These are phyloP conservation scores for Heterodera filipjevi DNA, from an alignment of 2,888 invertebrate genomes.

Conservation along the genomic window DNA sequence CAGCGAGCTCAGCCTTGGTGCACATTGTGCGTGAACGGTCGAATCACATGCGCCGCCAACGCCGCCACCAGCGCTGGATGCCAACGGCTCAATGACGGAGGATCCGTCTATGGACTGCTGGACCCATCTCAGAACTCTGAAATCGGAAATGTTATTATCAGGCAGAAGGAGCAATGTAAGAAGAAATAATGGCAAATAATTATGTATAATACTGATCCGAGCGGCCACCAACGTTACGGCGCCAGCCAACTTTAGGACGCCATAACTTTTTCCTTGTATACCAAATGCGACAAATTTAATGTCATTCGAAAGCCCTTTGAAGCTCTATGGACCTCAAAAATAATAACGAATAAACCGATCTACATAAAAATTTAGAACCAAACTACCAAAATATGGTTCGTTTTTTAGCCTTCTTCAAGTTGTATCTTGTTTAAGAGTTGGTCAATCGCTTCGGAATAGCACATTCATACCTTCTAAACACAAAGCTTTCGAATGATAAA, in stretches of 20 bases:
- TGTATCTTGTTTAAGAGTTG: too few relatives aligned
- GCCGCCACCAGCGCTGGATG: slow-evolving; percentile 17
- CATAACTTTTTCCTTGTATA: too few relatives aligned
- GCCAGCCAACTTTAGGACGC: too few relatives aligned
- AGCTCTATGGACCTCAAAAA: background rate
- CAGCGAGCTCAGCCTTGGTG: slow-evolving; percentile 33
- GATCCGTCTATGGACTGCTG: slow-evolving; percentile 39
- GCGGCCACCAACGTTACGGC: background rate
- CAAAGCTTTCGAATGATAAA: too few relatives aligned
- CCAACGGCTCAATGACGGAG: slow-evolving; percentile 45
- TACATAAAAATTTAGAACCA: too few relatives aligned
- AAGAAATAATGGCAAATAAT: background rate
- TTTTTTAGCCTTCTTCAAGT: too few relatives aligned
- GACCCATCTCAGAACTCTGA: slow-evolving; percentile 34
- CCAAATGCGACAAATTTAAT: too few relatives aligned
- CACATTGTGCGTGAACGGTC: slow-evolving; percentile 33
- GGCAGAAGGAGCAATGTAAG: background rate
- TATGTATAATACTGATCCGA: background rate
- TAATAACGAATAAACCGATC: background rate
- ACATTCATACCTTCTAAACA: too few relatives aligned
- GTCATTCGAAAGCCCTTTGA: background rate
- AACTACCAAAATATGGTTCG: too few relatives aligned
- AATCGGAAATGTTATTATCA: background rate
- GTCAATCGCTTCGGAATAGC: too few relatives aligned
- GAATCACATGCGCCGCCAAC: slow-evolving; percentile 22